A percentile compares a stretch with the other conserved stretches of the same genome.
Conservation (phyloP, 2,888 invertebrate species). For the Troglohyphantes excavatus region DNA sequence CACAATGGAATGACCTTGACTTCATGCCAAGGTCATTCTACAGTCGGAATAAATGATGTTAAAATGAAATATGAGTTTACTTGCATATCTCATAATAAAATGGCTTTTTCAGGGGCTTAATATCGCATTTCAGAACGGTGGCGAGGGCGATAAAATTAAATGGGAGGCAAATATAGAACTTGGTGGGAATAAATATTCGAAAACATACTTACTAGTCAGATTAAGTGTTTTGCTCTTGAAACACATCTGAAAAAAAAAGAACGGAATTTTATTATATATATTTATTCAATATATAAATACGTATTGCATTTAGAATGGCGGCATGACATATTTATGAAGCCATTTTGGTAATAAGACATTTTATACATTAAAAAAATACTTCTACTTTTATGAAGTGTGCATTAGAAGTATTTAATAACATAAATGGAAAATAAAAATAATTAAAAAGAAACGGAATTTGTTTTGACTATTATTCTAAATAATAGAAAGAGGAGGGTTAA, state of each 20-base stretch:
- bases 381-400: too few species aligned
- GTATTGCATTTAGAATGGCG: too few species aligned
- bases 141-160: neutral
- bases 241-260: constrained; percentile 24
- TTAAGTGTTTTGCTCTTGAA: constrained; percentile 25
- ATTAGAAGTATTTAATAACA: too few species aligned
- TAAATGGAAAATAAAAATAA: too few species aligned
- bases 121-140: neutral
- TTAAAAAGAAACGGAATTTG: too few species aligned
- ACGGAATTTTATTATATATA: too few species aligned
- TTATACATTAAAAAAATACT: too few species aligned
- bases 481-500: too few species aligned
- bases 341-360: too few species aligned
- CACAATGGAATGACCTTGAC: constrained; percentile 37
- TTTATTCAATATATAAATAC: too few species aligned
- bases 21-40: constrained; percentile 24
- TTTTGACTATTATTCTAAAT: too few species aligned
- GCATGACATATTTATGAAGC: too few species aligned
- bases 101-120: neutral
- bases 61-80: constrained; percentile 68
- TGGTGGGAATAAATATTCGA: neutral
- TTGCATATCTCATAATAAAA: neutral
- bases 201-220: constrained; percentile 33
- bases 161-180: neutral
- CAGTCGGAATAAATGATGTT: constrained; percentile 38